Evolutionary conservation across 2,113 vertebrate genomes (phyloP), one percentile per base, ranked within the genome.

Genomic region (Lanius collurio): DNA sequence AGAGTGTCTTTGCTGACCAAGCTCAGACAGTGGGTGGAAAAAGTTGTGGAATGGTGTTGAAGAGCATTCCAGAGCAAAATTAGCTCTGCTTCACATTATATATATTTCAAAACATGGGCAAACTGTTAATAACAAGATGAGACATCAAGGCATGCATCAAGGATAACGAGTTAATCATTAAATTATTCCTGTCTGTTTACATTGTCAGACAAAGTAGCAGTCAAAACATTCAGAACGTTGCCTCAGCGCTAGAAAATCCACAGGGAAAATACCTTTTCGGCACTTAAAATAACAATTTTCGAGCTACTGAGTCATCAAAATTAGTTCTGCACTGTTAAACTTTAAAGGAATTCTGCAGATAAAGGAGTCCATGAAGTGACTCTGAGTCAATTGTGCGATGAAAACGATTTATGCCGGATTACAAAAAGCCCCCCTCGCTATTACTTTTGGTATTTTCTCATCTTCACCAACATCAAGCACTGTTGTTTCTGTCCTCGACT

Each of bases 241-340:
- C 92, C 87, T 96, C 69, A 26, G 92, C 68, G 78, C 81, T 97
- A 94, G 91, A 95, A 92, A 97, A 93, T 96, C 83, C 92, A 97
- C 76, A 92, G 93, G 89, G 92, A 95, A 97, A 96, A 97, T 96
- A 96, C 96, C 94, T 97, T 97, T 96, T 93, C 1, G 23, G 81
- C 75, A 90, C 89, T 97, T 97, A 96, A 97, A 96, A 94, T 91
- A 96, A 92, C 85, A 91, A 83, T 92, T 91, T 96, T 94, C 2
- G 2, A 87, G 93, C 95, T 97, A 89, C 86, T 93, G 97, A 97
- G 92, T 96, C 95, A 97, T 82, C 92, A 93, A 73, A 94, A 97
- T 97, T 96, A 97, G 94, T 97, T 97, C 96, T 97, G 94, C 96
- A 52, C 93, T 95, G 95, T 96, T 97, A 95, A 95, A 89, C 93